A percentile compares a stretch with the other conserved stretches of the same genome.
Evolutionary conservation across 2,113 vertebrate species (phyloP).

Genomic region (Nothobranchius furzeri): DNA sequence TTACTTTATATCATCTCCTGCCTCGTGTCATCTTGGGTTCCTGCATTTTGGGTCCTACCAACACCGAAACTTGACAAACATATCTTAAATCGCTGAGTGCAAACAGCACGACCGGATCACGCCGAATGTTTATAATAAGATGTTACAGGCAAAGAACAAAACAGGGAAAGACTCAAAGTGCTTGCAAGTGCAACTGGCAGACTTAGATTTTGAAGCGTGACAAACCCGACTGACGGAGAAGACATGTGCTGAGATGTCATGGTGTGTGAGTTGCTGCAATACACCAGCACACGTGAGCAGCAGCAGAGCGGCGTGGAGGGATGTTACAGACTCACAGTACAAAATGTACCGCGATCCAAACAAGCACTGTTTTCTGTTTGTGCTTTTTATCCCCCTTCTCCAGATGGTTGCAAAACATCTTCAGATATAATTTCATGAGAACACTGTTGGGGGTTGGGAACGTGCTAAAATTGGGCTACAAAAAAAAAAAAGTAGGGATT

Average conservation of each 20-base stretch:
- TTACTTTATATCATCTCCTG: too few species aligned
- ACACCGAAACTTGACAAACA: too few species aligned
- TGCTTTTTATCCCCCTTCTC: neutral
- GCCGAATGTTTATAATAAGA: neutral
- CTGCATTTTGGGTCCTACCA: too few species aligned
- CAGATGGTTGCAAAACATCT: neutral
- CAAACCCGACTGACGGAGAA: neutral
- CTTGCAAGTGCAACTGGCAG: neutral
- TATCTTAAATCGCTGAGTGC: too few species aligned
- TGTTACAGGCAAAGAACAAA: neutral
- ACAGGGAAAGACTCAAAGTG: neutral
- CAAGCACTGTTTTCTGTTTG: neutral
- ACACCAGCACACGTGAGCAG: neutral
- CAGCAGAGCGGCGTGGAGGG: neutral
- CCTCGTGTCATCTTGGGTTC: too few species aligned
- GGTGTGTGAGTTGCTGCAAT: neutral
- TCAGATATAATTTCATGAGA: neutral
- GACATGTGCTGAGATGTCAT: neutral
- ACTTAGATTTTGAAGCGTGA: neutral
- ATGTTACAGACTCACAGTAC: neutral
- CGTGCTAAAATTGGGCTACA: neutral
- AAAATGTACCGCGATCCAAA: constrained; percentile 1
- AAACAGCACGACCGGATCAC: too few species aligned
- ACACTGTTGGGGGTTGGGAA: neutral
- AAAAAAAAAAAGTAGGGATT: neutral